Evolutionary conservation across 2,797 vertebrate species (phyloP), one percentile per base, ranked within the genome.

Genomic region (Eupleurogrammus muticus): DNA sequence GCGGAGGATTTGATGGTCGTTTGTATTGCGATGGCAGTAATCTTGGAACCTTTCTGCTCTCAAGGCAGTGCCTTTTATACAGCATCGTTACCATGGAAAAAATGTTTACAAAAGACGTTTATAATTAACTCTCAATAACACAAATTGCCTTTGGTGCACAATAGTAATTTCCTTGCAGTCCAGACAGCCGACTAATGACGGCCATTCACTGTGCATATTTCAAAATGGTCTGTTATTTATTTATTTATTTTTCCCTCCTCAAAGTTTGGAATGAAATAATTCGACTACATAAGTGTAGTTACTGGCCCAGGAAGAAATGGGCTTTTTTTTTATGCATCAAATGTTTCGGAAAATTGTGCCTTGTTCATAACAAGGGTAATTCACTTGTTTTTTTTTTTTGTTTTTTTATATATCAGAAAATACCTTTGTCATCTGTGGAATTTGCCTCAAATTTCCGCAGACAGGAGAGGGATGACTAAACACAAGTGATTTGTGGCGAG

Each of bases 301-400:
- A 72, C 46, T 65, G 42, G 42, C 23, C 57, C 52, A 65, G 57
- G 44, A 80, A 70, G 47, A 75, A 55, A 49, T 60, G n/a, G 42
- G 65, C 42, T 56, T 62, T 70, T 53, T 73, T 53, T 77, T 85
- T 78, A 84, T 88, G 75, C 71, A 75, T 82, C 55, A 79, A 82
- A 79, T 88, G 79, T 84, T 90, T 89, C 67, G 75, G 72, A 78
- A 89, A 89, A 89, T 85, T 77, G 79, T 72, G 64, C 52, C 56
- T 62, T 53, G 55, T 69, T 88, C 66, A 81, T 71, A 82, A 82
- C 67, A 68, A 80, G 73, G 58, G 59, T 75, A 81, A 68, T 78
- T 80, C 68, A 74, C 65, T 75, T 87, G 77, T 69, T 79, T 86
- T 87, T 81, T 28, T 6, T 3, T 6, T 28, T 28, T 87, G 77